Evolutionary conservation across 2,797 vertebrate genomes (phyloP).

Genomic region (Hemibagrus guttatus): DNA sequence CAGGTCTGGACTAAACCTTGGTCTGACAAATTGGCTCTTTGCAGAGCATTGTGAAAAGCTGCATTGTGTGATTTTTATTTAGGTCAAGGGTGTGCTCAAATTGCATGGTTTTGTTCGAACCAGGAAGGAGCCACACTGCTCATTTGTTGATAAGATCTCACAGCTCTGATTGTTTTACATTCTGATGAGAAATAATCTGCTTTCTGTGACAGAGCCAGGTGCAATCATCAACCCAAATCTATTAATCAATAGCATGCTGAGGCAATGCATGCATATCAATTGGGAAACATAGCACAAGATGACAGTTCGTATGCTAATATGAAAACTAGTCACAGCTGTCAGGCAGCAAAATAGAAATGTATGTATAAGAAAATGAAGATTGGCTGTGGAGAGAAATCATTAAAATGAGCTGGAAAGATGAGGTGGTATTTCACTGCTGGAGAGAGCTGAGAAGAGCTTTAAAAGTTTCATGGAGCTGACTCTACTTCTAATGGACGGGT

Average conservation of each 20-base stretch:
- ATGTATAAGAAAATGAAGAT: background rate
- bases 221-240: background rate
- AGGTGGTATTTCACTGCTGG: background rate
- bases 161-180: background rate
- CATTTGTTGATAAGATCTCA: background rate
- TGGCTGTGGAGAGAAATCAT: background rate
- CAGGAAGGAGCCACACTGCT: background rate
- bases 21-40: background rate
- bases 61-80: constrained; percentile 11
- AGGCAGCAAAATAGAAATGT: background rate
- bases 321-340: background rate
- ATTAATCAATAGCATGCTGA: background rate
- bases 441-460: background rate
- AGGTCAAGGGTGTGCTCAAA: background rate
- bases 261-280: background rate
- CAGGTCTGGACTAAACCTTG: background rate
- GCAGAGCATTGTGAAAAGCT: background rate
- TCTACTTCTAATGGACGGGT: background rate
- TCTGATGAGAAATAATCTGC: background rate
- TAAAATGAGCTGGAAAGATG: background rate
- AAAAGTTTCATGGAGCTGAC: background rate
- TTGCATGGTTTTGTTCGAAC: background rate
- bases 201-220: background rate
- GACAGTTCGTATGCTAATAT: background rate
- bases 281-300: background rate